A percentile compares a stretch with the other conserved stretches of the same genome.
Conservation (phyloP, 2,797 vertebrate genomes). For the Sylvia borin region DNA sequence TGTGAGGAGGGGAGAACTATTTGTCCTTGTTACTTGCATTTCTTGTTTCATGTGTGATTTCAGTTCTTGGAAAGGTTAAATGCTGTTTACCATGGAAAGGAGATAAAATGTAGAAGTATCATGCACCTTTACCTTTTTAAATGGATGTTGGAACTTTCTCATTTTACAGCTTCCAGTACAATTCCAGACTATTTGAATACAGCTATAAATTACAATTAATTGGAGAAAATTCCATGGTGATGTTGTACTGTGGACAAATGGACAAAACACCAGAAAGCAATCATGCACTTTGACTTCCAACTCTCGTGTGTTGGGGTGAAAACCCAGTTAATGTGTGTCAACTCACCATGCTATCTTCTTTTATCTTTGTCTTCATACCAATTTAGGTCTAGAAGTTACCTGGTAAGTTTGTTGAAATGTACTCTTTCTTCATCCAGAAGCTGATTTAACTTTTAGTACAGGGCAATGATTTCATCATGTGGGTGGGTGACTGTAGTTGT, state of each 20-base stretch:
- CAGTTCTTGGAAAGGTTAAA: conserved; percentile 6
- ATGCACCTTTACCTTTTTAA: not conserved
- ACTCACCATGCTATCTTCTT: not conserved
- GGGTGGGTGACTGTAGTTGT: not conserved
- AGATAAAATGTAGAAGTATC: not conserved
- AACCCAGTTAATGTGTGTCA: not conserved
- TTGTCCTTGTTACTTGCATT: not conserved
- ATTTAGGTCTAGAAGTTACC: not conserved
- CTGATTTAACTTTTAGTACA: conserved; percentile 29
- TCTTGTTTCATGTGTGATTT: not conserved
- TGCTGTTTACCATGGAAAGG: not conserved
- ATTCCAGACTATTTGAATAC: not conserved
- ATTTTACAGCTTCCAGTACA: not conserved
- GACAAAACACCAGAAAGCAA: not conserved
- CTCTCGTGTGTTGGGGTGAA: not conserved
- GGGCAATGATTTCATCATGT: conserved; percentile 18
- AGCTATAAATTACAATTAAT: not conserved
- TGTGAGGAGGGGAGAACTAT: not conserved
- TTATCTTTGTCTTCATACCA: not conserved
- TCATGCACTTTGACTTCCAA: not conserved
- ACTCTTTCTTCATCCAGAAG: not conserved
- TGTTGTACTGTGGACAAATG: not conserved
- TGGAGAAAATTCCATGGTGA: not conserved
- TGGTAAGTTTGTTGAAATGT: not conserved
- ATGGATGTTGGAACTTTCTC: not conserved